Base-by-base conservation (phyloP, 1,140 invertebrate species). In the Mactra quadrangularis region DNA sequence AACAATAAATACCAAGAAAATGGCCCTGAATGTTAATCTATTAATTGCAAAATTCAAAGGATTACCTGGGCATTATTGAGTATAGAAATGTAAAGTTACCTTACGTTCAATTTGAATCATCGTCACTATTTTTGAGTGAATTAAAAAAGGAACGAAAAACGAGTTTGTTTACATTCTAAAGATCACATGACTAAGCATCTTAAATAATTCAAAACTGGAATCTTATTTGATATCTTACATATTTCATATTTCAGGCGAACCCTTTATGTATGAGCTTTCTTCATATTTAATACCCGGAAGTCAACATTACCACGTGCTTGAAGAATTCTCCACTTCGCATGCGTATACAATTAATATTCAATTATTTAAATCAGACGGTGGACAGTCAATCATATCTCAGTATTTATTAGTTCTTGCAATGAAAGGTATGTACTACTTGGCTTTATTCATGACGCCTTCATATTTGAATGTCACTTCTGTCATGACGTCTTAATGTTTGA, bases 171-270 rank as follows among this genome's bases (percentile, higher is more conserved):
- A n/a, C n/a, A n/a, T n/a, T n/a, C n/a, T n/a, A n/a, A n/a, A n/a
- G n/a, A n/a, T n/a, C n/a, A n/a, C n/a, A n/a, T n/a, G n/a, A n/a
- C n/a, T n/a, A n/a, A n/a, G n/a, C n/a, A n/a, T n/a, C n/a, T n/a
- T n/a, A n/a, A n/a, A n/a, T n/a, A n/a, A n/a, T n/a, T n/a, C n/a
- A n/a, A n/a, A n/a, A n/a, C n/a, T n/a, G n/a, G n/a, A n/a, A n/a
- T n/a, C n/a, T n/a, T n/a, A n/a, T n/a, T n/a, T n/a, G n/a, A n/a
- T n/a, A n/a, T n/a, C n/a, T n/a, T n/a, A n/a, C n/a, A n/a, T n/a
- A n/a, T n/a, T n/a, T n/a, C n/a, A n/a, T n/a, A n/a, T n/a, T 62
- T 3, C 59, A 62, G 59, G 59, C 1, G 59, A 62, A n/a, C 59
- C 59, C 1, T 62, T 62, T 19, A 13, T 62, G 31, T 33, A 62